Conservation (phyloP, 2,113 vertebrate genomes). For the Brachirus orientalis region DNA sequence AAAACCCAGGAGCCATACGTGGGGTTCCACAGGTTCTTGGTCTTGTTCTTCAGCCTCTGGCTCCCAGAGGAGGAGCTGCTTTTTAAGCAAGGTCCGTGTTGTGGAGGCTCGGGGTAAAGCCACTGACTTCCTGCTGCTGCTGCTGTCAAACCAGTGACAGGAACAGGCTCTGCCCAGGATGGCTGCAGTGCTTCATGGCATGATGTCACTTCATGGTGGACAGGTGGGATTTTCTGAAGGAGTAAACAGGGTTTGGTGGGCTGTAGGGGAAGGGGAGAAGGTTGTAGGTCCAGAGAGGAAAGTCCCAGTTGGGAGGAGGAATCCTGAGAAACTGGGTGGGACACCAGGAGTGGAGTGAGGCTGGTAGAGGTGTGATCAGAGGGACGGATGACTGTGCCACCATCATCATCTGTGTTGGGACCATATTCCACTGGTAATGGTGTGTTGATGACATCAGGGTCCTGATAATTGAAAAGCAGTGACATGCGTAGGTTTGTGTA, state of each 20-base stretch:
- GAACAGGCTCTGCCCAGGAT: conserved; percentile 74
- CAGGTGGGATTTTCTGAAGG: conserved; percentile 68
- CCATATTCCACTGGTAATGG: conserved; percentile 86
- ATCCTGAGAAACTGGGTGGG: conserved; percentile 71
- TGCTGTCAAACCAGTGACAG: conserved; percentile 47
- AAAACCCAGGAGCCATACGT: conserved; percentile 91
- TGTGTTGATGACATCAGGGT: conserved; percentile 91
- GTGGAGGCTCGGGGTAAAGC: conserved; percentile 70
- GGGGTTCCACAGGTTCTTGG: conserved; percentile 93
- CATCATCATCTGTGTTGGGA: conserved; percentile 85
- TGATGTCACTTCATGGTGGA: conserved; percentile 81
- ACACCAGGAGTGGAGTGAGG: conserved; percentile 81
- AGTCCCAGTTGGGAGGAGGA: conserved; percentile 63
- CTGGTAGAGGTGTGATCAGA: conserved; percentile 76
- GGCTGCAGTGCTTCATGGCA: conserved; percentile 78
- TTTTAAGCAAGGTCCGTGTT: conserved; percentile 74
- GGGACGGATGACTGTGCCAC: conserved; percentile 76
- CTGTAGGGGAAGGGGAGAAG: conserved; percentile 52
- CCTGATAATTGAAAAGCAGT: conserved; percentile 76
- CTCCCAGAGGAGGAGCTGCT: conserved; percentile 75
- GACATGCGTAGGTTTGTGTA: neutral
- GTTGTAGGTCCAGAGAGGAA: conserved; percentile 39
- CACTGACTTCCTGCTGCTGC: conserved; percentile 49
- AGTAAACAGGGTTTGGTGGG: conserved; percentile 72
- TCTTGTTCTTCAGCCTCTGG: conserved; percentile 90